Conservation (phyloP, 2,888 invertebrate species). For the Horisme vitalbata region DNA sequence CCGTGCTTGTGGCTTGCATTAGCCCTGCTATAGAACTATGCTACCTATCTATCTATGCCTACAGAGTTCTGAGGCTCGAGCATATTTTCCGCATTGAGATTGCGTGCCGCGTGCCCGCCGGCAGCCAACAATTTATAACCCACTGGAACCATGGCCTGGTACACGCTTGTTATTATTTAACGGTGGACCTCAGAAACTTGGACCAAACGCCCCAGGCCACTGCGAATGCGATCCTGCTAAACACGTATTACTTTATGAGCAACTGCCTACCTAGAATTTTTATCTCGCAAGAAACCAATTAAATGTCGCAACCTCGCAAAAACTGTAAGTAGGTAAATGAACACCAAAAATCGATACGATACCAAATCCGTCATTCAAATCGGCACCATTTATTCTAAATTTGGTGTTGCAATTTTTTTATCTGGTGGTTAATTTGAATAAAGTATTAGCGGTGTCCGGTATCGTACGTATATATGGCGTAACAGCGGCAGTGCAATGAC, state of each 20-base stretch:
- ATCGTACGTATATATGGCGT: slow-evolving; percentile 53
- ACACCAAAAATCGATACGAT: slow-evolving; percentile 50
- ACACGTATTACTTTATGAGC: slow-evolving; percentile 57
- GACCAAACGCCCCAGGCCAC: slow-evolving; percentile 54
- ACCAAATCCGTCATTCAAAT: slow-evolving; percentile 65
- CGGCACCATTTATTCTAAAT: slow-evolving; percentile 46
- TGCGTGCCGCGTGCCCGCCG: slow-evolving; percentile 79
- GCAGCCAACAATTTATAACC: slow-evolving; percentile 78
- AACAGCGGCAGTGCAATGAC: slow-evolving; percentile 55
- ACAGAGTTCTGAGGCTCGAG: slow-evolving; percentile 11
- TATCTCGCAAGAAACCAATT: slow-evolving; percentile 27
- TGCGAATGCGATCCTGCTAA: slow-evolving; percentile 61
- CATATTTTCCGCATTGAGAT: slow-evolving; percentile 80
- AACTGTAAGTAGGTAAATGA: slow-evolving; percentile 44
- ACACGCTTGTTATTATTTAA: slow-evolving; percentile 72
- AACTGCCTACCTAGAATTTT: slow-evolving; percentile 29
- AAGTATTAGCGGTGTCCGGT: slow-evolving; percentile 67
- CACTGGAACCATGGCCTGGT: slow-evolving; percentile 58
- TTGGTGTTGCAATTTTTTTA: slow-evolving; percentile 55
- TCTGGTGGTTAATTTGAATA: slow-evolving; percentile 59
- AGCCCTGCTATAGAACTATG: slow-evolving; percentile 6
- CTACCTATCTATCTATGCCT: slow-evolving; percentile 7
- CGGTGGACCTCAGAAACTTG: slow-evolving; percentile 59
- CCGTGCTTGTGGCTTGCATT: slow-evolving; percentile 23
- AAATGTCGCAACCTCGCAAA: slow-evolving; percentile 26